These are phyloP conservation scores for Drymonia ruficornis DNA, from an alignment of 2,888 invertebrate genomes.

Conservation along the genomic window DNA sequence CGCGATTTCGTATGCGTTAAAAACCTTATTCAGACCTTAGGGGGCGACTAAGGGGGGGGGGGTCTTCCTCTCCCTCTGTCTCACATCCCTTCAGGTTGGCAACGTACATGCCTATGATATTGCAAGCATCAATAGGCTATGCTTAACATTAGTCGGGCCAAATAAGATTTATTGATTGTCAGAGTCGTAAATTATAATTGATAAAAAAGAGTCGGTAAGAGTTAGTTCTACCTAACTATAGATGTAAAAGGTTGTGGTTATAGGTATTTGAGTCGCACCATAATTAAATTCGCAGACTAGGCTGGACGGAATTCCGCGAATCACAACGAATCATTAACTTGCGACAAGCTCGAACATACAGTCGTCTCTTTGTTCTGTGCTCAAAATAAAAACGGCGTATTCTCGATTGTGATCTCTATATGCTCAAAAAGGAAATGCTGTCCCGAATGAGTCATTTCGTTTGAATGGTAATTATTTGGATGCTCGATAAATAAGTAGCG, in stretches of 20 bases:
- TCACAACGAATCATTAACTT: conserved; percentile 39
- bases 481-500: neutral
- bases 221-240: too few relatives aligned
- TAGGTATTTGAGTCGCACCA: neutral
- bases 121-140: too few relatives aligned
- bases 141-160: too few relatives aligned
- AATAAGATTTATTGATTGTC: too few relatives aligned
- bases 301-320: conserved; percentile 43
- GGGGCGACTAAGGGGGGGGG: too few relatives aligned
- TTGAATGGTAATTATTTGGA: neutral
- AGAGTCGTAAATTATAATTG: too few relatives aligned
- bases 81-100: too few relatives aligned
- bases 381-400: conserved; percentile 15
- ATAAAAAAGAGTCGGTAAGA: neutral
- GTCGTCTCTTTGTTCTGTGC: conserved; percentile 15
- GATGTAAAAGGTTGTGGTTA: too few relatives aligned
- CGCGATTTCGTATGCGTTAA: too few relatives aligned
- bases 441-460: conserved; percentile 8
- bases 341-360: conserved; percentile 20
- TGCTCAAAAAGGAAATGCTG: conserved; percentile 18
- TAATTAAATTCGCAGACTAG: conserved; percentile 42
- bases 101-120: too few relatives aligned
- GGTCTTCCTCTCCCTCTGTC: too few relatives aligned
- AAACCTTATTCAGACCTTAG: too few relatives aligned
- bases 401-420: conserved; percentile 9